Conservation (phyloP, 2,888 invertebrate species). For the Lordiphosa fenestrarum region DNA sequence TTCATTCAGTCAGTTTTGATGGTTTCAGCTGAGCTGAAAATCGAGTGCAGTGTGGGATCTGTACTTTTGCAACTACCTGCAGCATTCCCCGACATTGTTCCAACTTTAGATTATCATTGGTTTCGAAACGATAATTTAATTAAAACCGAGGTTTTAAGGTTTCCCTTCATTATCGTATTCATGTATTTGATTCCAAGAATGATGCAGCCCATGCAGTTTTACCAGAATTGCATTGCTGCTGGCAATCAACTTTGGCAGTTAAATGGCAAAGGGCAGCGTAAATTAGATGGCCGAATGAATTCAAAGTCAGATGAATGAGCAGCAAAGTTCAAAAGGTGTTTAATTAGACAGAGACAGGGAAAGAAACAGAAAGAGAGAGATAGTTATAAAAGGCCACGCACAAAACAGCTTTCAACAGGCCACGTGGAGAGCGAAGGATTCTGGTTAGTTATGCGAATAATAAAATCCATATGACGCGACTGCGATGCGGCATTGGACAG, state of each 20-base stretch:
- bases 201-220: neutral
- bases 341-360: conserved; percentile 35
- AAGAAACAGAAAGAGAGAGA: conserved; percentile 1
- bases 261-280: conserved; percentile 15
- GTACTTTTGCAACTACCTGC: too few relatives aligned
- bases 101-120: too few relatives aligned
- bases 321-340: conserved; percentile 27
- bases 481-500: neutral
- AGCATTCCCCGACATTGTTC: too few relatives aligned
- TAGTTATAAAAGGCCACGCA: too few relatives aligned
- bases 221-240: neutral
- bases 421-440: neutral
- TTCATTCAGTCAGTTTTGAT: too few relatives aligned
- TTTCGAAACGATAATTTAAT: too few relatives aligned
- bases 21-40: too few relatives aligned
- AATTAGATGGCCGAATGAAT: conserved; percentile 14
- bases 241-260: conserved; percentile 17
- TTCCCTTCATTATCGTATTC: too few relatives aligned
- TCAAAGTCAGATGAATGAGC: conserved; percentile 12
- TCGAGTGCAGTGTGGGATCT: too few relatives aligned
- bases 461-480: conserved; percentile 24
- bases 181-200: neutral
- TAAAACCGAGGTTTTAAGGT: too few relatives aligned
- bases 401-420: too few relatives aligned
- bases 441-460: conserved; percentile 6